phyloP scores from a whole-genome alignment of 2,113 vertebrate species.

The Cyrtonyx montezumae region DNA sequence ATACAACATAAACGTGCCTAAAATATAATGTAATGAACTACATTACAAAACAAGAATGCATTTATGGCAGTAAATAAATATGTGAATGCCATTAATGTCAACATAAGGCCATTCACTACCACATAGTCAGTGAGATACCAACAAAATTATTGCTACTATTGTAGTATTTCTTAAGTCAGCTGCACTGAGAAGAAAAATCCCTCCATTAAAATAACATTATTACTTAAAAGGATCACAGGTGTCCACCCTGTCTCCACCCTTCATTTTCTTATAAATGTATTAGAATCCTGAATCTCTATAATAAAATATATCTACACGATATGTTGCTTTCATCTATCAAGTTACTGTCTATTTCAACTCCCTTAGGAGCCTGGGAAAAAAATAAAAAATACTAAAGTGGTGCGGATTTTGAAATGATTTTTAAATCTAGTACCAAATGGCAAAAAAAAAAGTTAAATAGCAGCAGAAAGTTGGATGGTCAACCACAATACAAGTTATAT shows the following conservation, averaged over 20 bases:
- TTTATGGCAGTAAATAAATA: conserved; percentile 48
- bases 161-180: background rate
- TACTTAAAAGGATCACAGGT: background rate
- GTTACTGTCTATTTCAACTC: background rate
- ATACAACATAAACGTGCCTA: conserved; percentile 15
- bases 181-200: conserved; percentile 4
- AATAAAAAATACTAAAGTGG: background rate
- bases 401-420: background rate
- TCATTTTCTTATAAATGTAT: background rate
- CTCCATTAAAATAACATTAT: background rate
- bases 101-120: conserved; percentile 6
- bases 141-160: conserved; percentile 17
- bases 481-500: background rate
- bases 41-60: background rate
- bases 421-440: background rate
- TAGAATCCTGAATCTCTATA: background rate
- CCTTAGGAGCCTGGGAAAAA: background rate
- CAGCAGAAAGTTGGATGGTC: background rate
- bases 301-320: background rate
- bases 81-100: conserved; percentile 18
- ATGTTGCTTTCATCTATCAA: background rate
- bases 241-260: background rate
- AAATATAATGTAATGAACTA: conserved; percentile 10
- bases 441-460: background rate
- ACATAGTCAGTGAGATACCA: background rate